Conservation (phyloP, 2,113 vertebrate genomes). For the Monopterus albus region DNA sequence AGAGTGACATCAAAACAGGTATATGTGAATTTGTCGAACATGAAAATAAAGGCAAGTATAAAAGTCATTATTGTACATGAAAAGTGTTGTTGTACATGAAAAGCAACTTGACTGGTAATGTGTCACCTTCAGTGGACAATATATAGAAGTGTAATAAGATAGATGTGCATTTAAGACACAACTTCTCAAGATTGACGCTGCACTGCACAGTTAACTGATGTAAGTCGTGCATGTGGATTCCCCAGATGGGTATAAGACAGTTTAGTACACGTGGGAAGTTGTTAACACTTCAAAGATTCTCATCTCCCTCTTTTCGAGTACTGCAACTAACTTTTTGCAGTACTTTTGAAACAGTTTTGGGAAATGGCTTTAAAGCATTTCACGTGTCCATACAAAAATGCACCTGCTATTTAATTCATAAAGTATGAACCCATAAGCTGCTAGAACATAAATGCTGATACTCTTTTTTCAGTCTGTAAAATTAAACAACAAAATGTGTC, state of each 20-base stretch:
- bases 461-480: too few species aligned
- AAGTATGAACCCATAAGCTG: background rate
- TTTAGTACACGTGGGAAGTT: background rate
- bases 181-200: background rate
- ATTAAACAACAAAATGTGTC: background rate
- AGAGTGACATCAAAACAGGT: background rate
- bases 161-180: conserved; percentile 7
- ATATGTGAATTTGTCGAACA: background rate
- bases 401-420: background rate
- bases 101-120: background rate
- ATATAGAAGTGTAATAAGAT: conserved; percentile 11
- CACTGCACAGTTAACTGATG: background rate
- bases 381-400: background rate
- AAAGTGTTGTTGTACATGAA: conserved; percentile 1
- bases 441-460: background rate
- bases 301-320: background rate
- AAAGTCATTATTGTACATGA: conserved; percentile 7
- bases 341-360: background rate
- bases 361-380: background rate
- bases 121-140: background rate
- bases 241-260: too few species aligned
- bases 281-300: conserved; percentile 27
- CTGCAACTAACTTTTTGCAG: background rate
- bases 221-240: conserved; percentile 21
- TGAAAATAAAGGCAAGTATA: background rate